These are phyloP conservation scores for Glossophaga mutica DNA, from an alignment of 2,797 vertebrate genomes.

Conservation along the genomic window DNA sequence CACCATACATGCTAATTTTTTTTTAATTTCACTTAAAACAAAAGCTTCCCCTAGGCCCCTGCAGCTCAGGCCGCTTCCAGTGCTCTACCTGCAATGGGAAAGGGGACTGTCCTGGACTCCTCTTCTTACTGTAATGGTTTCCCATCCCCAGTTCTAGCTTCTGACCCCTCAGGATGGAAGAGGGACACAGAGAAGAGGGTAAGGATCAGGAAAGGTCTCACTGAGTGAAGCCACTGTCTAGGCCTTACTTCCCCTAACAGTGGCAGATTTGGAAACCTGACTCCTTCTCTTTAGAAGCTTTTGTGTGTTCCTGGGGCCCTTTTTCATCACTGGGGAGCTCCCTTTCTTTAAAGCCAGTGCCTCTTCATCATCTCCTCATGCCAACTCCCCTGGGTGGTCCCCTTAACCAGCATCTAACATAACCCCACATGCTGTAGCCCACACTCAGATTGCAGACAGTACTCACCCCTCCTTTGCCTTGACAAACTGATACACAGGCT, in stretches of 20 bases:
- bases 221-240: too few species aligned
- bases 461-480: neutral
- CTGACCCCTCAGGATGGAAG: neutral
- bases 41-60: neutral
- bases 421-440: neutral
- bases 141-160: neutral
- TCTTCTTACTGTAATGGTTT: neutral
- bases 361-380: neutral
- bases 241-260: neutral
- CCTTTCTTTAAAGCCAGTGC: neutral
- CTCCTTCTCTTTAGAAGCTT: neutral
- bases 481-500: neutral
- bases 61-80: neutral
- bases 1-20: too few species aligned
- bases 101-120: neutral
- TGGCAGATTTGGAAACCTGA: neutral
- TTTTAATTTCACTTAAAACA: neutral
- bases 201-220: neutral
- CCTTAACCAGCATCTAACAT: neutral
- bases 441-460: neutral
- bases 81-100: neutral
- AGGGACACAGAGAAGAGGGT: neutral
- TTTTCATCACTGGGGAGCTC: neutral
- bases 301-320: neutral
- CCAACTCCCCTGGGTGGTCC: neutral